A percentile compares a stretch with the other conserved stretches of the same genome.
Conservation (phyloP, 2,888 invertebrate genomes). For the Ormyrus pomaceus region DNA sequence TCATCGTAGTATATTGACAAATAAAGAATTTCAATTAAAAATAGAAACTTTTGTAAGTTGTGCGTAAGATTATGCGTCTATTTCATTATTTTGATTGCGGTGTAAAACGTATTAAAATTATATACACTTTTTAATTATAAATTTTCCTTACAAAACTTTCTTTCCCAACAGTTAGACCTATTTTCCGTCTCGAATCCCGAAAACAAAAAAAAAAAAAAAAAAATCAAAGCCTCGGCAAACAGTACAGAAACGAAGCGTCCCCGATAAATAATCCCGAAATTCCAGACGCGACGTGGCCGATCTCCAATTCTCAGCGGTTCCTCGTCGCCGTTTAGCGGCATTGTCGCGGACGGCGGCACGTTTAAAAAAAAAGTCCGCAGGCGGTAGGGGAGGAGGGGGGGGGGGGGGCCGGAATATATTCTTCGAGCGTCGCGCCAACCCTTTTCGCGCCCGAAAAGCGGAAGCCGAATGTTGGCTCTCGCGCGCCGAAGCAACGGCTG, state of each 20-base stretch:
- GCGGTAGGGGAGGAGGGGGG: not conserved
- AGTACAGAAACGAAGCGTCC: not conserved
- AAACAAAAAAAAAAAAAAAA: not conserved
- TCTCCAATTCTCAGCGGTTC: constrained; percentile 27
- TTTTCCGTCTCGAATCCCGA: no score
- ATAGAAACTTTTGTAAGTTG: no score
- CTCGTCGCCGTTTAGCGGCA: constrained; percentile 48
- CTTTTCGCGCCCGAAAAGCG: constrained; percentile 55
- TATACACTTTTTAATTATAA: no score
- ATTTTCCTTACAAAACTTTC: no score
- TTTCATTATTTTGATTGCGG: no score
- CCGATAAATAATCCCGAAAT: not conserved
- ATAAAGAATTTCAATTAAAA: no score
- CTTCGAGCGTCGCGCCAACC: constrained; percentile 36
- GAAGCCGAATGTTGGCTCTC: constrained; percentile 59
- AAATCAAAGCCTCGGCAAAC: not conserved
- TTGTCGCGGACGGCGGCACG: constrained; percentile 27
- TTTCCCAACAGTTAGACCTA: no score
- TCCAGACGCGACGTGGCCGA: not conserved
- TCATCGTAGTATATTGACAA: not conserved
- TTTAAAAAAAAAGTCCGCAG: constrained; percentile 13
- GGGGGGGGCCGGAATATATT: constrained; percentile 30
- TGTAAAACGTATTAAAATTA: no score
- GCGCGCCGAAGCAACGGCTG: constrained; percentile 52
- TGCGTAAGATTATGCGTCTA: no score